These are phyloP conservation scores for Crossaster papposus DNA, from an alignment of 53 echinoderm and acorn worm genomes.

Conservation along the genomic window DNA sequence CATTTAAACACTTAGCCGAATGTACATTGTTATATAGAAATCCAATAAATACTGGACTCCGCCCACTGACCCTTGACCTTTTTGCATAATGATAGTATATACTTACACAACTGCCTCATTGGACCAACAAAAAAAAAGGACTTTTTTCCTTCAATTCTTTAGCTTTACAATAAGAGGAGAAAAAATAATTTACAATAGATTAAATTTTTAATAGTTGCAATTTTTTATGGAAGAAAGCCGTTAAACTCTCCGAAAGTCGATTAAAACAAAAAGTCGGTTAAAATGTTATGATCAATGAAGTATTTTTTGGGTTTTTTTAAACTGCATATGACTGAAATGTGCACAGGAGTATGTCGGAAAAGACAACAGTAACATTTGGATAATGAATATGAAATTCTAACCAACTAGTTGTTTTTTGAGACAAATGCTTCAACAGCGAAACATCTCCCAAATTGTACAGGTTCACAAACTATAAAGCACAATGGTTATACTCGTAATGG, in stretches of 20 bases:
- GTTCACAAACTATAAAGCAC: slow-evolving; percentile 30
- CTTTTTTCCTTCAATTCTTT: neutral
- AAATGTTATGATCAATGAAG: neutral
- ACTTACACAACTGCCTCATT: neutral
- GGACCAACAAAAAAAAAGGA: neutral
- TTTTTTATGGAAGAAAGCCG: neutral
- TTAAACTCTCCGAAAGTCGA: neutral
- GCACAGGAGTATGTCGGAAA: neutral
- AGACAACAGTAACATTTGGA: neutral
- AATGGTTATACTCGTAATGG: slow-evolving; percentile 9
- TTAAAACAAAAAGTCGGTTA: neutral
- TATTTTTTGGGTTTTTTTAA: neutral
- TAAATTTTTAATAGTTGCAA: slow-evolving; percentile 28
- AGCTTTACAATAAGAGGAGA: neutral
- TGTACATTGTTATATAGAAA: slow-evolving; percentile 41
- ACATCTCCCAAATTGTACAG: neutral
- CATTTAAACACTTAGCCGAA: slow-evolving; percentile 38
- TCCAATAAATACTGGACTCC: slow-evolving; percentile 48
- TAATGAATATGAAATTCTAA: neutral
- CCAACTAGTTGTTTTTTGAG: neutral
- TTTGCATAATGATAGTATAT: slow-evolving; percentile 51
- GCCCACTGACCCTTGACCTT: slow-evolving; percentile 38
- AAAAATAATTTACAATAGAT: slow-evolving; percentile 24
- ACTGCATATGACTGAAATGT: neutral
- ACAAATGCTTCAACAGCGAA: neutral